Percentiles rank a stretch among this genome's conserved stretches.
These are phyloP conservation scores for Tetramorium bicarinatum DNA, from an alignment of 2,888 invertebrate species.

Conservation along the genomic window DNA sequence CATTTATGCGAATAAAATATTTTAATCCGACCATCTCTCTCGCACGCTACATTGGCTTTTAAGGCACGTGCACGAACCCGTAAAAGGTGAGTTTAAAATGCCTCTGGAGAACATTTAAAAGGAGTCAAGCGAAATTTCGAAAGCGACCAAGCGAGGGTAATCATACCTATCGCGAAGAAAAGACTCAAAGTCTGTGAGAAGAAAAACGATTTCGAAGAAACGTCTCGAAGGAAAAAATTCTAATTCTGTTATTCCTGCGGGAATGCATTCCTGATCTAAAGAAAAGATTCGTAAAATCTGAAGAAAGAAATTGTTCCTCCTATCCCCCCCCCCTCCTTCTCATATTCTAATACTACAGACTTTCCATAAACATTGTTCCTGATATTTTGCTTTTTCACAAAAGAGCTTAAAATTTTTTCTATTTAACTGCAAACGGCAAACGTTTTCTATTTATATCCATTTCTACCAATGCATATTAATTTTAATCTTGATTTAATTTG, in stretches of 20 bases:
- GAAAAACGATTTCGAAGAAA: conserved; percentile 30
- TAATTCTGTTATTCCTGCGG: conserved; percentile 19
- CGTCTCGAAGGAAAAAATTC: not conserved
- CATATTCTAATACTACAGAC: not conserved
- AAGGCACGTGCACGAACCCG: conserved; percentile 66
- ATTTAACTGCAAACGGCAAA: too few species aligned
- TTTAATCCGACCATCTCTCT: not conserved
- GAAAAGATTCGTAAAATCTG: conserved; percentile 33
- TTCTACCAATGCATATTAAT: too few species aligned
- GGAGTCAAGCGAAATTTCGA: conserved; percentile 21
- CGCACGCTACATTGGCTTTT: conserved; percentile 54
- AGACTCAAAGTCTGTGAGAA: conserved; percentile 18
- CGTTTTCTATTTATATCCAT: too few species aligned
- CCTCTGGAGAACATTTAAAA: conserved; percentile 43
- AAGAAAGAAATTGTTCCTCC: not conserved
- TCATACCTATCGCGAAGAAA: conserved; percentile 31
- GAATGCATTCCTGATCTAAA: not conserved
- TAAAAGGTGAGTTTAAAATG: conserved; percentile 70
- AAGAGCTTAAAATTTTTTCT: not conserved
- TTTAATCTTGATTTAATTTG: too few species aligned
- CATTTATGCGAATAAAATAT: conserved; percentile 35
- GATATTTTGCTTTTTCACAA: not conserved
- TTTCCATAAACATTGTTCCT: not conserved
- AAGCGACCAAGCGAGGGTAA: conserved; percentile 52
- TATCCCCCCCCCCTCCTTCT: too few species aligned